These are phyloP conservation scores for Hartigia nigra DNA, from an alignment of 2,888 invertebrate species.

Conservation along the genomic window DNA sequence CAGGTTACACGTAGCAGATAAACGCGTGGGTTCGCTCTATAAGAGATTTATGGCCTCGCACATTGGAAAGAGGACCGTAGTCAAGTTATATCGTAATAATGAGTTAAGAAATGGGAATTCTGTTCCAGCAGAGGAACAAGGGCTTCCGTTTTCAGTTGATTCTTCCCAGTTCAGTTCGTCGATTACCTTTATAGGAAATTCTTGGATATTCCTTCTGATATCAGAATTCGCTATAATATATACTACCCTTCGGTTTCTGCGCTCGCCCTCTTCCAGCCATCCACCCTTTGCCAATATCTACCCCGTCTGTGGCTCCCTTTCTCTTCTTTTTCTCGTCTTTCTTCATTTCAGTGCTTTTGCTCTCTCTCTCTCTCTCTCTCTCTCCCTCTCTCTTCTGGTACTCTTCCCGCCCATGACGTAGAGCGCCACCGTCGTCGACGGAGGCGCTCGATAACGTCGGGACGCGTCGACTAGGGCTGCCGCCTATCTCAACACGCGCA, in stretches of 20 bases:
- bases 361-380: conserved; percentile 11
- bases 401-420: conserved; percentile 18
- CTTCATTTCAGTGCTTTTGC: conserved; percentile 1
- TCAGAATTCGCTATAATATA: neutral
- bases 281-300: neutral
- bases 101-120: neutral
- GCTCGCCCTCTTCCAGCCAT: conserved; percentile 20
- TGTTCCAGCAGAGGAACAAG: neutral
- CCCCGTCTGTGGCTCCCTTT: conserved; percentile 18
- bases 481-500: conserved; percentile 38
- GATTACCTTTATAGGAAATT: neutral
- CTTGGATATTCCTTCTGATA: neutral
- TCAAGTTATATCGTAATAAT: neutral
- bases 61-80: neutral
- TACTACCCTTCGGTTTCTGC: neutral
- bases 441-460: conserved; percentile 18
- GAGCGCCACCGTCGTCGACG: conserved; percentile 23
- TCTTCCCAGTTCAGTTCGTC: neutral
- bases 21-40: neutral
- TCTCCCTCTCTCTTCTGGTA: conserved; percentile 14
- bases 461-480: neutral
- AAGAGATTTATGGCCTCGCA: neutral
- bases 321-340: conserved; percentile 10
- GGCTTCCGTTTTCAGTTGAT: neutral
- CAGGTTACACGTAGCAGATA: neutral